A percentile compares a stretch with the other conserved stretches of the same genome.
Conservation (phyloP, 2,797 vertebrate genomes). For the Amazona finschi region DNA sequence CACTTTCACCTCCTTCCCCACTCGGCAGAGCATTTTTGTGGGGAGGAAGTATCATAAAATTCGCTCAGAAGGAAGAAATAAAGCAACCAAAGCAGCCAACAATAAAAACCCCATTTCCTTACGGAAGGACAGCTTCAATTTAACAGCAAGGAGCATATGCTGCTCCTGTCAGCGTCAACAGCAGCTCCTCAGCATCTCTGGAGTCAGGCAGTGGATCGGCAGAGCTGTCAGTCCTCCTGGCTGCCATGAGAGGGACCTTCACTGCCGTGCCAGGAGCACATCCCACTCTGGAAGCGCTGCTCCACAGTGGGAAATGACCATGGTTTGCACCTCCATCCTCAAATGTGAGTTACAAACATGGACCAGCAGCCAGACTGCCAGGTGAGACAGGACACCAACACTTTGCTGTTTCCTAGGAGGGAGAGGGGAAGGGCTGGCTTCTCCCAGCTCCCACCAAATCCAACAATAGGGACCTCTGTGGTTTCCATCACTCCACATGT, state of each 20-base stretch:
- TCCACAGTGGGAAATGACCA: background rate
- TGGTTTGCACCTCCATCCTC: background rate
- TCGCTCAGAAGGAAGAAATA: background rate
- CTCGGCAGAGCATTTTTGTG: slow-evolving; percentile 13
- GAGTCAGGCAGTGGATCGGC: background rate
- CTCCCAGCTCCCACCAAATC: background rate
- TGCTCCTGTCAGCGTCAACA: background rate
- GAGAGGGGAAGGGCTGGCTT: background rate
- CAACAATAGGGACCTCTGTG: background rate
- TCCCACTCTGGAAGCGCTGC: background rate
- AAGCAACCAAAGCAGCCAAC: slow-evolving; percentile 9
- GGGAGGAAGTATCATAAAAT: slow-evolving; percentile 16
- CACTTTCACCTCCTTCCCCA: slow-evolving; percentile 11
- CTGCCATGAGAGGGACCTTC: background rate
- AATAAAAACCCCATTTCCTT: slow-evolving; percentile 12
- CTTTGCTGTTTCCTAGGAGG: background rate
- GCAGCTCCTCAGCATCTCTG: background rate
- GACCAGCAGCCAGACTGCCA: background rate
- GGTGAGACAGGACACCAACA: background rate
- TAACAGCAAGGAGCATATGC: background rate
- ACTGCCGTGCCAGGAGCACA: fast-evolving
- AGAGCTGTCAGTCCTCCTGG: background rate
- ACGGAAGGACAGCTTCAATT: background rate
- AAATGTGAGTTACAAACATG: fast-evolving
- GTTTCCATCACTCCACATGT: slow-evolving; percentile 71